These are phyloP conservation scores for Torymus aiolomorphi DNA, from an alignment of 2,888 invertebrate species.

Conservation along the genomic window DNA sequence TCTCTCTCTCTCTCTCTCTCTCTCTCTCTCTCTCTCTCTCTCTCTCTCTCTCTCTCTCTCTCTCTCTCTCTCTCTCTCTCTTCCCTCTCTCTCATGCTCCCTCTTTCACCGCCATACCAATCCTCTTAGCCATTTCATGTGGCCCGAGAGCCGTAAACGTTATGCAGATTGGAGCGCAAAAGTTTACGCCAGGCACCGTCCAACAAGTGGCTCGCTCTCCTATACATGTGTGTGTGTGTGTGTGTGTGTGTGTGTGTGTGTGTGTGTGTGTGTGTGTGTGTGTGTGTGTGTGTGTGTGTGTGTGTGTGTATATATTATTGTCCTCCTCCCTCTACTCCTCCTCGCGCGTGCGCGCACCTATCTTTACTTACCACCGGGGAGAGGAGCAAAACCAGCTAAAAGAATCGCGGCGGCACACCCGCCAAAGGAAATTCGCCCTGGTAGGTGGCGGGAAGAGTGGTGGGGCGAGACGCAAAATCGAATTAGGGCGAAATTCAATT, in stretches of 20 bases:
- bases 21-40: too few relatives aligned
- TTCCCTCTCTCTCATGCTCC: too few relatives aligned
- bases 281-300: too few relatives aligned
- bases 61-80: too few relatives aligned
- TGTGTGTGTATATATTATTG: too few relatives aligned
- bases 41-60: too few relatives aligned
- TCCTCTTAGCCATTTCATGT: too few relatives aligned
- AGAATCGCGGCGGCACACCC: conserved; percentile 33
- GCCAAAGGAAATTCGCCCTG: conserved; percentile 15
- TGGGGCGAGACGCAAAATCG: conserved; percentile 64
- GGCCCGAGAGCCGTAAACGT: neutral
- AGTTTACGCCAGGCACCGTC: neutral
- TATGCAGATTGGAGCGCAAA: conserved; percentile 7
- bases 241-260: too few relatives aligned
- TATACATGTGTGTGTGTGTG: too few relatives aligned
- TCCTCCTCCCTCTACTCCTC: neutral
- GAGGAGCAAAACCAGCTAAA: neutral
- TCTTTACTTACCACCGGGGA: neutral
- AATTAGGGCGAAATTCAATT: conserved; percentile 72
- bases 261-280: too few relatives aligned
- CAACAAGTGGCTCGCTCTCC: conserved; percentile 37
- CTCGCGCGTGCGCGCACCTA: neutral
- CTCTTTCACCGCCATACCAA: too few relatives aligned
- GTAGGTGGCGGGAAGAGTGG: neutral
- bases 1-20: neutral